These are phyloP conservation scores for Molossus alvarezi DNA, from an alignment of 2,797 vertebrate genomes.

Conservation along the genomic window DNA sequence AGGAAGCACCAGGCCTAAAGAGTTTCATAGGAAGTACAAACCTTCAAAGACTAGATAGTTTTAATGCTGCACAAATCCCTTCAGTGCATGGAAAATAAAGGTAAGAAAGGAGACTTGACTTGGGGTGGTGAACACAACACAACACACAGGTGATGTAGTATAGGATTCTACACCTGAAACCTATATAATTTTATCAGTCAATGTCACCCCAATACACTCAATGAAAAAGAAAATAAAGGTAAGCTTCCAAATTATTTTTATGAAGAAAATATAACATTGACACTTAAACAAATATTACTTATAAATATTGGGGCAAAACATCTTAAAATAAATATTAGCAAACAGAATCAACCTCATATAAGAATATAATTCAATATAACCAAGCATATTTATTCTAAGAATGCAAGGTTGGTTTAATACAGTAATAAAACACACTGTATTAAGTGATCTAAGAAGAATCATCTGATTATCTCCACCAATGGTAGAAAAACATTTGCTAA, in stretches of 20 bases:
- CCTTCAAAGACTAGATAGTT: background rate
- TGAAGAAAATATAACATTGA: constrained; percentile 52
- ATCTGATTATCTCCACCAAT: background rate
- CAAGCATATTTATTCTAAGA: background rate
- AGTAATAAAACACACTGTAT: background rate
- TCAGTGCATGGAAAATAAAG: background rate
- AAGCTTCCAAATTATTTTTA: constrained; percentile 58
- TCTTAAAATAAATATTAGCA: constrained; percentile 28
- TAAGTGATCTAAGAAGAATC: background rate
- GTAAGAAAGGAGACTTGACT: background rate
- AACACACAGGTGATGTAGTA: background rate
- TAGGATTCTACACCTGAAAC: background rate
- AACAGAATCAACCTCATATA: background rate
- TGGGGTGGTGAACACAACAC: background rate
- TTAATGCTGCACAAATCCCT: constrained; percentile 33
- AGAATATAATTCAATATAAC: constrained; percentile 28
- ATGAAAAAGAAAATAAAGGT: constrained; percentile 46
- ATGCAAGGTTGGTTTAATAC: background rate
- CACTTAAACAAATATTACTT: constrained; percentile 32
- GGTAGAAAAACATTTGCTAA: constrained; percentile 5
- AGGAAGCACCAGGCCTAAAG: background rate
- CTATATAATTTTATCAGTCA: background rate
- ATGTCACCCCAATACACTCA: background rate
- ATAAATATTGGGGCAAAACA: constrained; percentile 39
- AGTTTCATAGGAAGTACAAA: background rate